phyloP scores from a whole-genome alignment of 53 echinoderm and acorn worm species.

The Actinopyga echinites region DNA sequence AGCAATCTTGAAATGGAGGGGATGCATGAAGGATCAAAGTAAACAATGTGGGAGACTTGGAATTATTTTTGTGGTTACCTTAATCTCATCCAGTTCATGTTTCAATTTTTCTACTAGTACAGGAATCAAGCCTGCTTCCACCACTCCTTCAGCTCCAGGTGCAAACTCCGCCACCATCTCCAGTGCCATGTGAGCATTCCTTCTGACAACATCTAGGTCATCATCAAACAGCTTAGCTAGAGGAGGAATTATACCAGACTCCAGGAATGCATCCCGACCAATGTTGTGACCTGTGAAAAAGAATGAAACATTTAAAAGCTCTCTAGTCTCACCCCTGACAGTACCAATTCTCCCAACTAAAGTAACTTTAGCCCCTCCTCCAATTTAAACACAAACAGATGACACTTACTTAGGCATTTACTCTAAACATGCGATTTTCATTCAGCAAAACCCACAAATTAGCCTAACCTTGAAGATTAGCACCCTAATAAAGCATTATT shows the following conservation, averaged over 20 bases:
- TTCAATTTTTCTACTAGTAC: conserved; percentile 89
- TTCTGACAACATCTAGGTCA: conserved; percentile 78
- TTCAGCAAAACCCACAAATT: no score
- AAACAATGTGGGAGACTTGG: no score
- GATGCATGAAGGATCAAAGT: no score
- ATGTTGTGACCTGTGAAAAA: conserved; percentile 86
- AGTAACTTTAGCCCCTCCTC: no score
- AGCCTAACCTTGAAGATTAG: no score
- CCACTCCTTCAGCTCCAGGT: conserved; percentile 90
- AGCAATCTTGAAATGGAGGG: no score
- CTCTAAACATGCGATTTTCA: not conserved
- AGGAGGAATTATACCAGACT: conserved; percentile 76
- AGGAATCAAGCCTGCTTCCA: conserved; percentile 85
- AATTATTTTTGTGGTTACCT: conserved; percentile 48
- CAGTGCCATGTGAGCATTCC: conserved; percentile 93
- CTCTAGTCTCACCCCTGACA: no score
- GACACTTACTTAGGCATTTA: not conserved
- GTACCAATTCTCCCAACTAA: no score
- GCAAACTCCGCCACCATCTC: conserved; percentile 94
- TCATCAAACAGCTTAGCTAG: conserved; percentile 86
- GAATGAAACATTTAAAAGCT: no score
- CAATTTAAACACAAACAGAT: no score
- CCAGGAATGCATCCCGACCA: conserved; percentile 92
- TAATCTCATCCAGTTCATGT: conserved; percentile 87
- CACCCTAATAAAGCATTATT: no score